Conservation (phyloP, 2,113 vertebrate species). For the Brachypodius melanocephalos region DNA sequence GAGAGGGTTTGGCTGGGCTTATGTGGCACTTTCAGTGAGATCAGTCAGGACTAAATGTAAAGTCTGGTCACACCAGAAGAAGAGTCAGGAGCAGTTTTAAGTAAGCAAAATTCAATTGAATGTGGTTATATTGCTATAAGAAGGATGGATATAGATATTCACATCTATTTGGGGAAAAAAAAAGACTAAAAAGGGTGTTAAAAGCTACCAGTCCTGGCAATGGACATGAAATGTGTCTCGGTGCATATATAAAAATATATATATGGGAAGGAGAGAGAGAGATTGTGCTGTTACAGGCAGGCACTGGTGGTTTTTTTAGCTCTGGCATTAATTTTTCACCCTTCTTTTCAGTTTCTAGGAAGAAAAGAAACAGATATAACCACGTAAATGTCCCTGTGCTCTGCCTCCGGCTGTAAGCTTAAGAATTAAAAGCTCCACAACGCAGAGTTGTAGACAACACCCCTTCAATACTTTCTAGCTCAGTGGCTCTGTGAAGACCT, state of each 20-base stretch:
- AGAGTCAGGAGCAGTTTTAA: background rate
- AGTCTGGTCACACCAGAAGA: background rate
- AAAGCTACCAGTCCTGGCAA: background rate
- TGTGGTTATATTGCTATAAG: rapidly evolving
- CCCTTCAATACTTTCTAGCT: background rate
- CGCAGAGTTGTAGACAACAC: background rate
- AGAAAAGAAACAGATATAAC: conserved; percentile 3
- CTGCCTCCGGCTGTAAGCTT: background rate
- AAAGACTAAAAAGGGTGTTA: background rate
- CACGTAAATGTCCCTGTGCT: conserved; percentile 16
- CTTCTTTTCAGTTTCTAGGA: conserved; percentile 29
- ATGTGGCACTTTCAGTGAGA: background rate
- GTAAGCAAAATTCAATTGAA: background rate
- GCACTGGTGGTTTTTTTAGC: background rate
- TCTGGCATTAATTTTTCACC: conserved; percentile 49
- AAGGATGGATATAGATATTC: background rate
- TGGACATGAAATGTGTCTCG: background rate
- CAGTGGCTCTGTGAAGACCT: conserved; percentile 13
- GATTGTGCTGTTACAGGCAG: background rate
- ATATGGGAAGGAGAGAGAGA: background rate
- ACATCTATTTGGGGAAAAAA: background rate
- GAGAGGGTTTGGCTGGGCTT: background rate
- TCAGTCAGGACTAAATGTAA: background rate
- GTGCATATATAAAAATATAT: background rate
- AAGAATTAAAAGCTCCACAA: background rate